Evolutionary conservation across 2,797 vertebrate genomes (phyloP), one percentile per base, ranked within the genome.

Genomic region (Babyrousa celebensis): DNA sequence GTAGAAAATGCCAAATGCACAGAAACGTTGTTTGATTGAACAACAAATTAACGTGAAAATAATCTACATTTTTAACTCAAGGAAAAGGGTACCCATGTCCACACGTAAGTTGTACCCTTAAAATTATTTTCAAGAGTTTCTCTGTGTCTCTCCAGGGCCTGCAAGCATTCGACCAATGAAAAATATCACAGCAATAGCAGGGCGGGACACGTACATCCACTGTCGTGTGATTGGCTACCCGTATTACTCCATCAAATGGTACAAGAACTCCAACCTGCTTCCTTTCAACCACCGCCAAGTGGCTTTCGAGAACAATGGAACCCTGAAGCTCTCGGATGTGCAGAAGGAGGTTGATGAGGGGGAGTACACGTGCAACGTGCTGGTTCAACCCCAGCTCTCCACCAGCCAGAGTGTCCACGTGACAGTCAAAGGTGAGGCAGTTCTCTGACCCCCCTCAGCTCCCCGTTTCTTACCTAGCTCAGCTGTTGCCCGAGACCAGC

Each of bases 161-260:
- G 99, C 99, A 97, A 99, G 99, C 98, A 99, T 99, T 92, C 99
- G 99, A 78, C 99, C 99, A 32, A 99, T 99, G 99, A 99, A 99
- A 98, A 99, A 99, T 97, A 99, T 99, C 98, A 99, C 99, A 60
- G 99, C 99, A 14, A 99, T 99, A 75, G 99, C 99, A 0, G 99
- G 99, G 29, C 99, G 99, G 89, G 99, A 99, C 91, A 99, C 99
- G 1, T 99, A 99, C 75, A 99, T 99, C 91, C 99, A 99, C 98
- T 99, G 99, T 83, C 99, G 99, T 1, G 99, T 99, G 90, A 99
- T 99, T 21, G 99, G 99, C 92, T 99, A 99, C 93, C 99, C 99
- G 0, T 99, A 99, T 96, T 99, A 99, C 98, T 99, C 99, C 98
- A 99, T 99, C 98, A 99, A 99, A 97, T 99, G 99, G 99, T 99